A percentile compares a stretch with the other conserved stretches of the same genome.
Conservation (phyloP, 2,113 vertebrate genomes). For the Xenotilapia leptura region DNA sequence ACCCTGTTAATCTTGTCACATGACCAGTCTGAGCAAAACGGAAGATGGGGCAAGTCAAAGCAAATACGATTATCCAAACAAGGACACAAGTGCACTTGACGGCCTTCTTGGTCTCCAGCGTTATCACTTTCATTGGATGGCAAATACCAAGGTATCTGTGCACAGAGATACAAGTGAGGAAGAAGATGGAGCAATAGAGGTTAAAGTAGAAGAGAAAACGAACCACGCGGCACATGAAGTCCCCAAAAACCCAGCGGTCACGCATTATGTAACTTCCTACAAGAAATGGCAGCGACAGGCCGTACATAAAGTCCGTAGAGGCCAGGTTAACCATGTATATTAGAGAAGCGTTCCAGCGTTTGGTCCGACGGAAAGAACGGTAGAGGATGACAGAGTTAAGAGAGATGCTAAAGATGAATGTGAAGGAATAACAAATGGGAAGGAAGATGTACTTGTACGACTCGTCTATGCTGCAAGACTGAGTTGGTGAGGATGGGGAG, state of each 20-base stretch:
- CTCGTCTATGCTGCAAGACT: conserved; percentile 76
- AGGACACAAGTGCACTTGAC: conserved; percentile 74
- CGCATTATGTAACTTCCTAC: conserved; percentile 76
- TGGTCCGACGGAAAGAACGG: conserved; percentile 68
- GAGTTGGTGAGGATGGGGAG: conserved; percentile 48
- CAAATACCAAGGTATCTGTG: conserved; percentile 81
- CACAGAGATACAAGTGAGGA: conserved; percentile 84
- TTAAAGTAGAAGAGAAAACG: conserved; percentile 85
- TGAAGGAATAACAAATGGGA: conserved; percentile 78
- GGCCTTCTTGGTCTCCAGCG: conserved; percentile 71
- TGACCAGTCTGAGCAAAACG: conserved; percentile 75
- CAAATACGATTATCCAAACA: conserved; percentile 77
- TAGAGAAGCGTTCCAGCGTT: conserved; percentile 79
- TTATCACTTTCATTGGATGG: conserved; percentile 75
- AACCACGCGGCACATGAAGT: conserved; percentile 82
- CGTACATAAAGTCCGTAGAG: conserved; percentile 79
- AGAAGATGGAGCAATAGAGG: conserved; percentile 83
- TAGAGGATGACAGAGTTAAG: conserved; percentile 77
- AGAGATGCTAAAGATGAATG: conserved; percentile 76
- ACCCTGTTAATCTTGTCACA: conserved; percentile 9
- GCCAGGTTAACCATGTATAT: conserved; percentile 84
- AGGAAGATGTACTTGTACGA: conserved; percentile 83
- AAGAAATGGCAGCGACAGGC: conserved; percentile 79
- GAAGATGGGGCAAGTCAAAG: conserved; percentile 77
- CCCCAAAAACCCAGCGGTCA: conserved; percentile 78